Evolutionary conservation across 2,797 vertebrate genomes (phyloP).

Genomic region (Threskiornis aethiopicus): DNA sequence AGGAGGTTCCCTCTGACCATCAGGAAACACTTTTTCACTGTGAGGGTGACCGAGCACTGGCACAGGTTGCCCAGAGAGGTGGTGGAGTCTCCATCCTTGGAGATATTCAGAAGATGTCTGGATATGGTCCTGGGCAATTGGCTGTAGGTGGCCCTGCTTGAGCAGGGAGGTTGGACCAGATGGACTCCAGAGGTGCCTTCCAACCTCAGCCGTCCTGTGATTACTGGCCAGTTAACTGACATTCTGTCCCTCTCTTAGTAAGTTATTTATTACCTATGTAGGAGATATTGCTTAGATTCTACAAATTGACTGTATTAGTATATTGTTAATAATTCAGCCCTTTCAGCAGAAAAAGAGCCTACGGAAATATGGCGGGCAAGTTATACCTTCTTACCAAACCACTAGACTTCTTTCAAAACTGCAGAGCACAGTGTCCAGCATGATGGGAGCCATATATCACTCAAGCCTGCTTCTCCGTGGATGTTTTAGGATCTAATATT

Average conservation of each 20-base stretch:
- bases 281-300: neutral
- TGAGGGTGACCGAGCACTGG: neutral
- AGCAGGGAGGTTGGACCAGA: rapidly evolving
- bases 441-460: neutral
- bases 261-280: neutral
- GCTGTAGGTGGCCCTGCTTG: neutral
- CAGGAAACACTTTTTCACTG: neutral
- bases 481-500: neutral
- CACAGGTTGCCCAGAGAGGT: neutral
- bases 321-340: neutral
- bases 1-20: neutral
- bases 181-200: neutral
- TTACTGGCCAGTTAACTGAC: neutral
- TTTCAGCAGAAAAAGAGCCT: neutral
- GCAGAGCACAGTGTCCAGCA: neutral
- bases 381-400: neutral
- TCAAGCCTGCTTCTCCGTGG: neutral
- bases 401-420: neutral
- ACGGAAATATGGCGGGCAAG: neutral
- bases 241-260: neutral
- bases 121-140: neutral
- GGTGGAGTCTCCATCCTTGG: neutral
- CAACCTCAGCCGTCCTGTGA: neutral
- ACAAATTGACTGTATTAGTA: neutral
- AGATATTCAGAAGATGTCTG: neutral